A percentile compares a stretch with the other conserved stretches of the same genome.
Evolutionary conservation across 1,140 invertebrate species (phyloP).

Genomic region (Diachasma alloeum): DNA sequence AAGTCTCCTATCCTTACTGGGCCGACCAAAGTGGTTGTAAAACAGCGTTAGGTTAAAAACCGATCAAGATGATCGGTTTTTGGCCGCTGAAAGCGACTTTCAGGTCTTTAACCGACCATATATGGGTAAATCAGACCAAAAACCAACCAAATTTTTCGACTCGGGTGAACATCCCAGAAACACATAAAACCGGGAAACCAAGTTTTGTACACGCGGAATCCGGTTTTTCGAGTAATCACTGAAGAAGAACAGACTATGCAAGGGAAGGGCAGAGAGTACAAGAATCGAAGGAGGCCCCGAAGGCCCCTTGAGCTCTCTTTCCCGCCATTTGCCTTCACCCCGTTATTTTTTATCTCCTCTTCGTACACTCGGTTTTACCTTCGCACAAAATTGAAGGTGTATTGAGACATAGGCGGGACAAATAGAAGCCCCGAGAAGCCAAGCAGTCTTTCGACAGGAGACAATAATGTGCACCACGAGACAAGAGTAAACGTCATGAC

Average conservation of each 20-base stretch:
- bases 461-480: slow-evolving; percentile 44
- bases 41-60: too few species aligned
- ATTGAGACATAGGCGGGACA: slow-evolving; percentile 59
- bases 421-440: slow-evolving; percentile 47
- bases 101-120: too few species aligned
- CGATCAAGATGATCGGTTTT: too few species aligned
- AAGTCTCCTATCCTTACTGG: too few species aligned
- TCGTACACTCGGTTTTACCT: slow-evolving; percentile 29
- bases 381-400: slow-evolving; percentile 34
- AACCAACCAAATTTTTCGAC: neutral
- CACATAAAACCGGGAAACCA: slow-evolving; percentile 57
- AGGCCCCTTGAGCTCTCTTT: slow-evolving; percentile 24
- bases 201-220: slow-evolving; percentile 60
- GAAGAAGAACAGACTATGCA: slow-evolving; percentile 32
- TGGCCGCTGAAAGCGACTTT: too few species aligned
- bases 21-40: too few species aligned
- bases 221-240: slow-evolving; percentile 66
- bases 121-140: too few species aligned
- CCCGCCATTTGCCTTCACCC: slow-evolving; percentile 9
- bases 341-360: slow-evolving; percentile 30
- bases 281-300: slow-evolving; percentile 15
- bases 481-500: slow-evolving; percentile 9
- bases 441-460: slow-evolving; percentile 50
- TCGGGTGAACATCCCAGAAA: slow-evolving; percentile 4
- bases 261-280: slow-evolving; percentile 17